These are phyloP conservation scores for Orthonevra nobilis DNA, from an alignment of 2,888 invertebrate species.

Conservation along the genomic window DNA sequence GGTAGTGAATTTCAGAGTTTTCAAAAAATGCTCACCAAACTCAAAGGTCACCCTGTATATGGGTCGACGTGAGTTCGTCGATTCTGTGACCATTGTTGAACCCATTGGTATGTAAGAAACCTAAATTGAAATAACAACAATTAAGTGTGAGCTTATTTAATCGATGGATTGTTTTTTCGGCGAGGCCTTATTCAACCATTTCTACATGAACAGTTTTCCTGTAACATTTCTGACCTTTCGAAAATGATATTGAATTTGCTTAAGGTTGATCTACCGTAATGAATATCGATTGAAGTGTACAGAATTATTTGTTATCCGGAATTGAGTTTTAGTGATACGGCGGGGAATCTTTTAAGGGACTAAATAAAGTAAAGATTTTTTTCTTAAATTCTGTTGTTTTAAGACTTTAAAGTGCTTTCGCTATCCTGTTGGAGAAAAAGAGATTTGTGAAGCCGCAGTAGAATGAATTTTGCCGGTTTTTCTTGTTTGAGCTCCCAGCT, in stretches of 20 bases:
- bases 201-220: conserved; percentile 12
- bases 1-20: conserved; percentile 95
- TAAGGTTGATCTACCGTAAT: background rate
- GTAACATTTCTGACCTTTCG: background rate
- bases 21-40: conserved; percentile 94
- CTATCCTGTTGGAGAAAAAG: too few relatives aligned
- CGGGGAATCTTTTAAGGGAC: too few relatives aligned
- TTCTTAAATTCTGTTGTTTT: too few relatives aligned
- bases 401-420: too few relatives aligned
- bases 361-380: too few relatives aligned
- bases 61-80: conserved; percentile 93
- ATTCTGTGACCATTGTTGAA: conserved; percentile 91
- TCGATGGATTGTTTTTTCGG: conserved; percentile 10
- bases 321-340: too few relatives aligned
- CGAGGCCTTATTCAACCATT: conserved; percentile 41
- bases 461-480: too few relatives aligned
- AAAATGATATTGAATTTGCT: conserved; percentile 5
- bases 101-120: conserved; percentile 86
- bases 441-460: too few relatives aligned
- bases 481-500: too few relatives aligned
- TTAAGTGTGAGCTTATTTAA: background rate
- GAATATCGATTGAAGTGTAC: conserved; percentile 25
- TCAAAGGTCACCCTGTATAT: conserved; percentile 92
- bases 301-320: too few relatives aligned
- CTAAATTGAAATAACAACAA: background rate